phyloP scores from a whole-genome alignment of 2,113 vertebrate genomes.

The Chamaetylas fuelleborni region DNA sequence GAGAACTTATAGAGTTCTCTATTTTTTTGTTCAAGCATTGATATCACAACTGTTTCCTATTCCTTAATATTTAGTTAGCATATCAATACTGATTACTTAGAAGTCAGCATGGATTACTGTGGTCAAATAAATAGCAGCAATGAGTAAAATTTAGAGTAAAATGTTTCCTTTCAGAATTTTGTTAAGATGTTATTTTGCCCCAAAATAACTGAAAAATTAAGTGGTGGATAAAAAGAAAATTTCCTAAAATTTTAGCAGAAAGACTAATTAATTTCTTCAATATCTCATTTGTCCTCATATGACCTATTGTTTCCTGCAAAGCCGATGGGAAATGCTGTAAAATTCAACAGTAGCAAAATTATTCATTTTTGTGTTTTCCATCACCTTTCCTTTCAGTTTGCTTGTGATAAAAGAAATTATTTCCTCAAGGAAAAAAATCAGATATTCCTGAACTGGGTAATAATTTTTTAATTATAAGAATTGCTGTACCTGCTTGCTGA shows the following conservation, averaged over 20 bases:
- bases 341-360: not conserved
- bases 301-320: not conserved
- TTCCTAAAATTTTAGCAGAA: not conserved
- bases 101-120: not conserved
- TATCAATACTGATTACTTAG: not conserved
- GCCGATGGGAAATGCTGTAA: not conserved
- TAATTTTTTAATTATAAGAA: not conserved
- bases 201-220: not conserved
- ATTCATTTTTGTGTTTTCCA: not conserved
- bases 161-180: not conserved
- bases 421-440: not conserved
- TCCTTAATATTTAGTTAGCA: not conserved
- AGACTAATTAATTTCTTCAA: not conserved
- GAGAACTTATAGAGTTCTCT: not conserved
- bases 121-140: not conserved
- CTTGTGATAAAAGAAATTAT: not conserved
- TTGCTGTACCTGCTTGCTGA: not conserved
- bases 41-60: not conserved
- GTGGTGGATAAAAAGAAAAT: accelerated
- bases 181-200: not conserved
- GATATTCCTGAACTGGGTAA: not conserved
- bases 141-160: not conserved
- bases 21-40: not conserved
- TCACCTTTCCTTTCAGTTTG: not conserved
- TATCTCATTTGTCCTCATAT: not conserved